phyloP scores from a whole-genome alignment of 2,888 invertebrate genomes.

The Pyrocoelia pectoralis region DNA sequence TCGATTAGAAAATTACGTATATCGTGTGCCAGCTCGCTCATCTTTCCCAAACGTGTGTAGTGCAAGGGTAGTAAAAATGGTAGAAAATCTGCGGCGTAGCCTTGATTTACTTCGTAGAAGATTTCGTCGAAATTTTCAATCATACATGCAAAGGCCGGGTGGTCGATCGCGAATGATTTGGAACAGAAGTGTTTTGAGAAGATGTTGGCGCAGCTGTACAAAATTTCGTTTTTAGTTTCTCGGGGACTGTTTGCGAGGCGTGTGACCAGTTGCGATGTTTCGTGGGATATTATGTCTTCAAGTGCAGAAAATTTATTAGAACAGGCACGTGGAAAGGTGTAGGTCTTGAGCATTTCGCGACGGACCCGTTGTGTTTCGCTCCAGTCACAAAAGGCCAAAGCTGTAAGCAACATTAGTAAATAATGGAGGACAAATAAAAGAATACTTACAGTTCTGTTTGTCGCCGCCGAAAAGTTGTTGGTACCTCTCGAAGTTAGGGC shows the following conservation, averaged over 20 bases:
- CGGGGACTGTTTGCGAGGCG: constrained; percentile 46
- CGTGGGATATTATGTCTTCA: constrained; percentile 61
- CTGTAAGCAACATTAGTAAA: constrained; percentile 54
- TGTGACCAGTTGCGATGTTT: constrained; percentile 55
- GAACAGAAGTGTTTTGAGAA: constrained; percentile 70
- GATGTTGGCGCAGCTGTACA: constrained; percentile 66
- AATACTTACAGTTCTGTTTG: constrained; percentile 72
- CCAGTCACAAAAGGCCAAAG: constrained; percentile 75
- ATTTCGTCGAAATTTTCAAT: constrained; percentile 68
- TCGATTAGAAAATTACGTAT: constrained; percentile 65
- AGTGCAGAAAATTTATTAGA: constrained; percentile 64
- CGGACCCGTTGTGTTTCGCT: constrained; percentile 69
- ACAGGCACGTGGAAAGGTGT: constrained; percentile 67
- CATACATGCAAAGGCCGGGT: constrained; percentile 61
- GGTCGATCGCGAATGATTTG: constrained; percentile 59
- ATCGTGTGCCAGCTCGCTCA: constrained; percentile 62
- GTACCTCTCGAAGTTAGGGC: constrained; percentile 71
- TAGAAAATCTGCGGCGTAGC: constrained; percentile 71
- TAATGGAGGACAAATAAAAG: constrained; percentile 7
- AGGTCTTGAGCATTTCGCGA: constrained; percentile 65
- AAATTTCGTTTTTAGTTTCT: constrained; percentile 61
- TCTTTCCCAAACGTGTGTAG: constrained; percentile 60
- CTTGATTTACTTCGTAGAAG: constrained; percentile 74
- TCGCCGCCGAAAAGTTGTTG: constrained; percentile 70
- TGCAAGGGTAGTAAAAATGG: constrained; percentile 68